These are phyloP conservation scores for Ciconia maguari DNA, from an alignment of 2,113 vertebrate species.

Conservation along the genomic window DNA sequence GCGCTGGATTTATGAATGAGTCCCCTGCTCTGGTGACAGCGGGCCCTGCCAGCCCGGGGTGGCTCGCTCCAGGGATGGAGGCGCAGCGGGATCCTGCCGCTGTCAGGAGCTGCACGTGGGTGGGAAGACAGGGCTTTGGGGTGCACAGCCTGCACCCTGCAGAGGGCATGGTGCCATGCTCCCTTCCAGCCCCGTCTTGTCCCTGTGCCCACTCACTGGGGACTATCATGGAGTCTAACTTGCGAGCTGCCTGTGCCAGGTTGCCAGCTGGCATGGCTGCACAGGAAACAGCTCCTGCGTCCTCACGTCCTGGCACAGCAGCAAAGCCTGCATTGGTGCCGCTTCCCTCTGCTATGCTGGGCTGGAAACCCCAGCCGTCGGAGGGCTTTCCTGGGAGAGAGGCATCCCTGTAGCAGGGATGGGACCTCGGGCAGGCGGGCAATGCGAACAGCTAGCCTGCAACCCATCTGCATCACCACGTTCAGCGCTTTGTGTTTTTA, in stretches of 20 bases:
- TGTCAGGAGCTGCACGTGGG: background rate
- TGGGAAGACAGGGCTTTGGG: background rate
- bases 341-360: background rate
- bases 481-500: background rate
- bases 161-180: rapidly evolving
- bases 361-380: background rate
- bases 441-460: background rate
- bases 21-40: background rate
- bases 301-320: background rate
- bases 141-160: rapidly evolving
- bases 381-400: background rate
- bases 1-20: slow-evolving; percentile 19
- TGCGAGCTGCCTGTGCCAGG: background rate
- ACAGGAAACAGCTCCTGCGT: background rate
- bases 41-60: background rate
- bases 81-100: rapidly evolving
- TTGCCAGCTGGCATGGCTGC: slow-evolving; percentile 1
- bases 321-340: background rate
- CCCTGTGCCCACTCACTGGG: background rate
- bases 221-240: background rate
- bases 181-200: background rate
- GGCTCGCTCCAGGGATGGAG: background rate
- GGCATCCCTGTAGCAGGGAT: rapidly evolving
- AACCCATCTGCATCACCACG: rapidly evolving
- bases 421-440: background rate